Percentiles rank a stretch among this genome's conserved stretches.
Conservation (phyloP, 2,888 invertebrate genomes). For the Nomada goodeniana region DNA sequence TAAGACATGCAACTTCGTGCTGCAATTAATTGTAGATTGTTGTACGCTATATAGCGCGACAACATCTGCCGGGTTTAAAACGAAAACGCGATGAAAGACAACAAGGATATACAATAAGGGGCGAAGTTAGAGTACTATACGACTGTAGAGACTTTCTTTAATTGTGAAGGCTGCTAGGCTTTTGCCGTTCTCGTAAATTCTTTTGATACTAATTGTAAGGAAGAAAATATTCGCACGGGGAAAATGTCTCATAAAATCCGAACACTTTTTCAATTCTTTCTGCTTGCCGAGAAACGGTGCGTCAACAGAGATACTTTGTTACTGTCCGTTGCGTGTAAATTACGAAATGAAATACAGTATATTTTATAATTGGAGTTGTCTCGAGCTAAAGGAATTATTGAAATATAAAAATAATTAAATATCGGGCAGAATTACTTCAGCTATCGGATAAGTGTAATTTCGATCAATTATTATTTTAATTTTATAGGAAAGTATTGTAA, state of each 20-base stretch:
- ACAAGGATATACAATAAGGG: background rate
- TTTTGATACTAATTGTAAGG: background rate
- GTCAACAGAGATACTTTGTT: too few species aligned
- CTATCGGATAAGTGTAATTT: too few species aligned
- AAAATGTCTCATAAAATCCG: background rate
- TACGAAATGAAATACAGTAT: too few species aligned
- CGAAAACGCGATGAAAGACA: conserved; percentile 15
- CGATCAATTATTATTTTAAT: too few species aligned
- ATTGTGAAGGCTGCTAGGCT: background rate
- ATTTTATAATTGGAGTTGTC: too few species aligned
- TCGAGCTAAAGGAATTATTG: too few species aligned
- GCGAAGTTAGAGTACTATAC: conserved; percentile 27
- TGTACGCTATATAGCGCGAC: conserved; percentile 18
- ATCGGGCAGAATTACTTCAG: too few species aligned
- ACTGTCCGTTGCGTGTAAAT: too few species aligned
- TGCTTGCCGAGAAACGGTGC: too few species aligned
- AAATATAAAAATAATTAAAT: too few species aligned
- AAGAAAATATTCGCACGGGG: background rate
- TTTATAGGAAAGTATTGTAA: too few species aligned
- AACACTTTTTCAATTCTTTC: too few species aligned
- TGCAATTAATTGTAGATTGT: conserved; percentile 47
- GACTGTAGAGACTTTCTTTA: conserved; percentile 10
- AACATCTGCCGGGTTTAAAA: conserved; percentile 29
- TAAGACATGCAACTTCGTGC: conserved; percentile 40
- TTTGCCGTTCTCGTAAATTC: background rate